phyloP scores from a whole-genome alignment of 2,888 invertebrate genomes.

The Cerastoderma edule region DNA sequence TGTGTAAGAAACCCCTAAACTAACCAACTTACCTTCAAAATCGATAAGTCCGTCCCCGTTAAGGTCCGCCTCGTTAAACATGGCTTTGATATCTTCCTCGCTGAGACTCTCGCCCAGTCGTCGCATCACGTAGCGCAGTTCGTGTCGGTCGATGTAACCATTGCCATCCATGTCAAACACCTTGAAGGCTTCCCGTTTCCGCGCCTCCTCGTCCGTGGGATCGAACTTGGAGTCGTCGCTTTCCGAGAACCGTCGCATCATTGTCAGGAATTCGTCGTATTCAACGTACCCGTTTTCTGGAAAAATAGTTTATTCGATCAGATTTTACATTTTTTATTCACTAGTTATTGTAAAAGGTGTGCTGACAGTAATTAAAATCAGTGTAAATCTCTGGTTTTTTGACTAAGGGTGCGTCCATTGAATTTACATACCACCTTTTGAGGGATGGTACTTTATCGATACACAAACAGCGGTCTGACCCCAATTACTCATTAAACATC shows the following conservation, averaged over 20 bases:
- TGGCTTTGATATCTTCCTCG: slow-evolving; percentile 81
- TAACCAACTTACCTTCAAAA: slow-evolving; percentile 79
- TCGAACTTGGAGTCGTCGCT: slow-evolving; percentile 52
- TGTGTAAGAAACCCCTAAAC: too few species aligned
- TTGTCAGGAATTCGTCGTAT: slow-evolving; percentile 79
- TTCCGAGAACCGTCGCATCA: slow-evolving; percentile 77
- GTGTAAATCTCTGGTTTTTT: too few species aligned
- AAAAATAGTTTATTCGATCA: too few species aligned
- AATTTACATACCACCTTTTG: too few species aligned
- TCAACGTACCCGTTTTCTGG: slow-evolving; percentile 80
- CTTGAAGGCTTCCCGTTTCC: slow-evolving; percentile 73
- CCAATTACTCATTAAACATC: too few species aligned
- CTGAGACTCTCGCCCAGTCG: slow-evolving; percentile 80
- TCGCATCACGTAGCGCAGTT: slow-evolving; percentile 81
- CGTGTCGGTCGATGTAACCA: slow-evolving; percentile 81
- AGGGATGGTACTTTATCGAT: too few species aligned
- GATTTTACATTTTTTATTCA: too few species aligned
- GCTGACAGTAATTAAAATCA: too few species aligned
- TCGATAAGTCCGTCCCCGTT: slow-evolving; percentile 83
- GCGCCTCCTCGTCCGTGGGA: slow-evolving; percentile 58
- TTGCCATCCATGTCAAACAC: slow-evolving; percentile 80
- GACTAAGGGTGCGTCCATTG: too few species aligned
- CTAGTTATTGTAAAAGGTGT: too few species aligned
- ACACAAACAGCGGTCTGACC: too few species aligned
- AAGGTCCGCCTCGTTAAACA: slow-evolving; percentile 81